A percentile compares a stretch with the other conserved stretches of the same genome.
These are phyloP conservation scores for Ceratina calcarata DNA, from an alignment of 1,140 invertebrate genomes.

Conservation along the genomic window DNA sequence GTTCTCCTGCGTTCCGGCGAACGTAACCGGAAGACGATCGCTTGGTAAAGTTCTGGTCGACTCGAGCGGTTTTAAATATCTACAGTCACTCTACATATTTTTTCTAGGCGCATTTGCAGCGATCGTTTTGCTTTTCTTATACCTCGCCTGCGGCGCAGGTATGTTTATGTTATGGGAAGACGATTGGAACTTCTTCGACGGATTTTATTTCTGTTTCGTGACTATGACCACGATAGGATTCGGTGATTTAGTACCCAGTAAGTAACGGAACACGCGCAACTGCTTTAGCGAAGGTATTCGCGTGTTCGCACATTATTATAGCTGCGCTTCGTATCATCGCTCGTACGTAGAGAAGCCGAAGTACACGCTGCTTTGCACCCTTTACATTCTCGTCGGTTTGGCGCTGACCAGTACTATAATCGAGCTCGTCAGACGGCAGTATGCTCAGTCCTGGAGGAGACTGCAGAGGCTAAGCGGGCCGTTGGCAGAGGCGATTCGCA, in stretches of 20 bases:
- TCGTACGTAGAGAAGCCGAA: constrained; percentile 86
- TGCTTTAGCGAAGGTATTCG: not conserved
- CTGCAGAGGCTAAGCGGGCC: constrained; percentile 89
- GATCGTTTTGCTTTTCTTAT: constrained; percentile 87
- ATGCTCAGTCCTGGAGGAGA: constrained; percentile 91
- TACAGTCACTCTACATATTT: not conserved
- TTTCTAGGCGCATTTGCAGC: constrained; percentile 83
- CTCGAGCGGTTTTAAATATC: not conserved
- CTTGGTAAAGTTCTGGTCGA: constrained; percentile 60
- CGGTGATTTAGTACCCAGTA: constrained; percentile 94
- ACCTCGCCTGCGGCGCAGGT: constrained; percentile 88
- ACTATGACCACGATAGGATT: constrained; percentile 98
- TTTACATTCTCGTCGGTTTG: constrained; percentile 96
- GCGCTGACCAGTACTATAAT: constrained; percentile 97
- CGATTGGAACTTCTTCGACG: constrained; percentile 95
- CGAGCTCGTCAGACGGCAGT: constrained; percentile 91
- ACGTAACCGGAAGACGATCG: constrained; percentile 65
- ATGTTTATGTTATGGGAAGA: constrained; percentile 89
- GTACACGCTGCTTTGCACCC: constrained; percentile 93
- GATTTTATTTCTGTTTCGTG: constrained; percentile 96
- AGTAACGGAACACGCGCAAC: constrained; percentile 67
- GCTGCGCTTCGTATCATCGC: constrained; percentile 31
- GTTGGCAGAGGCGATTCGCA: constrained; percentile 87
- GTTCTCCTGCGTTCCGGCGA: constrained; percentile 63
- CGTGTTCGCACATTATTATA: constrained; percentile 31